Evolutionary conservation across 2,797 vertebrate genomes (phyloP), one percentile per base, ranked within the genome.

Genomic region (Etheostoma perlongum): DNA sequence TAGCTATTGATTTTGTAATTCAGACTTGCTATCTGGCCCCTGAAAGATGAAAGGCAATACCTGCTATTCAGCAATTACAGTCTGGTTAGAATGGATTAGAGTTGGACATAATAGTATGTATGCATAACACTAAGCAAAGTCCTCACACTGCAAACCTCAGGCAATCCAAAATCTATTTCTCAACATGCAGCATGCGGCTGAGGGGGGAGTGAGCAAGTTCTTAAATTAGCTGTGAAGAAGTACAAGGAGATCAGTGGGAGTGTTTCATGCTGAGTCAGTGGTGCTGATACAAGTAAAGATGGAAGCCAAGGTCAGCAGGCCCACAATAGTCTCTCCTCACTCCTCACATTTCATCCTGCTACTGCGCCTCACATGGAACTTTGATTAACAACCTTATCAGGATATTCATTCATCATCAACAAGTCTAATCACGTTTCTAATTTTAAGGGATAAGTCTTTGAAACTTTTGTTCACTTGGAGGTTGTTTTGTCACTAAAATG

Each of bases 161-260:
- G 69, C 48, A 49, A 46, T 57, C 54, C 69, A 59, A 64, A 48
- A 70, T 84, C 62, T 74, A 78, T 76, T 72, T 70, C 36, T 40
- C 36, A 40, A 11, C 36, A 40, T 68, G 33, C 64, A 71, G 76
- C 76, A 72, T 77, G 74, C 30, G 12, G 72, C 67, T 67, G 65
- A 79, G 66, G 63, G 71, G 46, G 47, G 63, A 68, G 53, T 42
- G 82, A 78, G 74, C 59, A 13, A 40, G 58, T 66, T 76, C 79
- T 82, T 84, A 82, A 75, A 85, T 84, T 68, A 86, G 77, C 73
- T 74, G 77, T 71, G 60, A 58, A 67, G 51, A 68, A 58, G 68
- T 57, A 77, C 57, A 63, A 64, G 52, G 64, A 74, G 60, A 79
- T 79, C 69, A 79, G 72, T 59, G 52, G 54, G 69, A 58, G 64